Evolutionary conservation across 2,797 vertebrate genomes (phyloP), one percentile per base, ranked within the genome.

Genomic region (Leptatherina wallacei): DNA sequence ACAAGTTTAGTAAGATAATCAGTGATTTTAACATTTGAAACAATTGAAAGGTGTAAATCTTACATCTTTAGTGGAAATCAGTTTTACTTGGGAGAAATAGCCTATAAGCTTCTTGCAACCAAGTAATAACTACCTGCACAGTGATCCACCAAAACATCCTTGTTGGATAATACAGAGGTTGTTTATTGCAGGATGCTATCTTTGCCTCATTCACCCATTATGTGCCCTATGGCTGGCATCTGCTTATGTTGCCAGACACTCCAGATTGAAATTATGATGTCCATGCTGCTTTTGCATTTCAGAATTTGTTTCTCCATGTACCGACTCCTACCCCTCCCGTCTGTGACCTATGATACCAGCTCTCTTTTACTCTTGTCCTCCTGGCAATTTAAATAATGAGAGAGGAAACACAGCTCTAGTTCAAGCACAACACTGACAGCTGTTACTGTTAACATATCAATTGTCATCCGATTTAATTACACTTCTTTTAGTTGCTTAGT

Each of bases 341-440:
- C 71, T 75, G 80, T 76, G 79, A 76, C 75, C 76, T 65, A 54
- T 76, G 78, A 75, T 61, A 73, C 66, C 73, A 75, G 52, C 49
- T 72, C 70, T 61, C 42, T n/a, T 78, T 66, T 61, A n/a, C 29
- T 70, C 75, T 32, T 59, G 66, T 73, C 77, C 75, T 71, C 68
- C 44, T 36, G 82, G 81, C 77, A 58, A 60, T 85, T 69, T 59
- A 44, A 79, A 84, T 76, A 85, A 84, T 83, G 69, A 76, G 77
- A 75, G 42, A 52, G 40, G 51, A 73, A 88, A 72, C 84, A 80
- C 81, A 87, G 83, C 86, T 85, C 83, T 66, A 73, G 5, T 71
- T 84, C 30, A 56, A 74, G 67, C 42, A 38, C 52, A 30, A 49
- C 66, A 69, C 60, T 60, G 62, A 72, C 85, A 89, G 87, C 83